Base-by-base conservation (phyloP, 2,113 vertebrate species). In the Sapayoa aenigma region DNA sequence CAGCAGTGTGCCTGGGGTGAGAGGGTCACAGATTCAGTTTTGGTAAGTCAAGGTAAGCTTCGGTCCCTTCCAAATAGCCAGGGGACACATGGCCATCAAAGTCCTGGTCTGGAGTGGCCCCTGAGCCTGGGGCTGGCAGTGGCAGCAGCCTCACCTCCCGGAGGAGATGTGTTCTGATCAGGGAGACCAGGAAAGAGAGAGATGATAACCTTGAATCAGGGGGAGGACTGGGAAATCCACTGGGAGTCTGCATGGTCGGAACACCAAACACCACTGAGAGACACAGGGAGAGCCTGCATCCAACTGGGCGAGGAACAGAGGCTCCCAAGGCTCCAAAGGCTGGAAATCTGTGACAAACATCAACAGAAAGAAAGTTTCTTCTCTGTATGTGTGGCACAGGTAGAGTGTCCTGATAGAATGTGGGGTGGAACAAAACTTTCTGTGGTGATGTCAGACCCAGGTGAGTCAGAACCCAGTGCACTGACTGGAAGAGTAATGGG, bases 201-300 rank as follows among this genome's bases (percentile, higher is more conserved):
- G 50, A 49, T 23, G 12, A 15, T 9, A 52, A 6, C 27, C n/a
- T 7, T 27, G 28, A 28, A 59, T 18, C 33, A 31, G 44, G 14
- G 20, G n/a, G 9, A 59, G 24, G 20, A 58, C 9, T 1, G 0
- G 7, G 33, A 53, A 12, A 28, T 24, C 31, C 50, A 15, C 5
- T 14, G 46, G 11, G 9, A 67, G 16, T 47, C 74, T 72, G 12
- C 23, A 22, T 14, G 15, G 49, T 33, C 35, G 33, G 30, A 62
- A 35, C 19, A 21, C 68, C 58, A 65, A 6, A 53, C 28, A 30
- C 28, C 14, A 58, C 37, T n/a, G 10, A 37, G 20, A 18, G 52
- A 11, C 24, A 50, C 28, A 79, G n/a, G 4, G 3, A 39, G 21
- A 52, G 11, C 66, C 37, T 56, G 4, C 11, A 30, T 3, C 42